Evolutionary conservation across 2,113 vertebrate genomes (phyloP).

Genomic region (Chelonoidis abingdonii): DNA sequence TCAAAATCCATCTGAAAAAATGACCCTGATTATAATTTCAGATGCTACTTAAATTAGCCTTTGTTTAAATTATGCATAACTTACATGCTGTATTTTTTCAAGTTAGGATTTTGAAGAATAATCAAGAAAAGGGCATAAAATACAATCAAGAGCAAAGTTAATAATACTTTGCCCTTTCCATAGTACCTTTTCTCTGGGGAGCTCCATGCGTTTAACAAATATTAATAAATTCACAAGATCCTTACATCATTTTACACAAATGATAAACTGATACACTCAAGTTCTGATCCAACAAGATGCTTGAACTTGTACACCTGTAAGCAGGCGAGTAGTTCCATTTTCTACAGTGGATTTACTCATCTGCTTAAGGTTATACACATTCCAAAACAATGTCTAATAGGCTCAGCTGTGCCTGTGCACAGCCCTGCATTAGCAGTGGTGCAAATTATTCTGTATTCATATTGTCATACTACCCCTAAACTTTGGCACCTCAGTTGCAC

Average conservation of each 20-base stretch:
- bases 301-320: neutral
- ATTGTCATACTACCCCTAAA: neutral
- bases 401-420: neutral
- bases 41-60: neutral
- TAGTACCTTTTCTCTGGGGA: neutral
- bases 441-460: fast-evolving
- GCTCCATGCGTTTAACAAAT: neutral
- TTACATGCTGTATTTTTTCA: neutral
- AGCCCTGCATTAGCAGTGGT: neutral
- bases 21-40: neutral
- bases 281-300: neutral
- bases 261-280: neutral
- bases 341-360: neutral
- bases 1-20: neutral
- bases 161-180: neutral
- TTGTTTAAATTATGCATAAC: neutral
- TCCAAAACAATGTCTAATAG: neutral
- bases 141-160: neutral
- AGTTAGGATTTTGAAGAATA: neutral
- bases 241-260: neutral
- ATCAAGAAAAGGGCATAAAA: neutral
- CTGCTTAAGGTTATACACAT: fast-evolving
- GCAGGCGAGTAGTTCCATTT: neutral
- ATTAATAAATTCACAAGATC: neutral
- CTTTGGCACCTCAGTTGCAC: fast-evolving